phyloP scores from a whole-genome alignment of 1,140 invertebrate species.

The Apocrypta bakeri region DNA sequence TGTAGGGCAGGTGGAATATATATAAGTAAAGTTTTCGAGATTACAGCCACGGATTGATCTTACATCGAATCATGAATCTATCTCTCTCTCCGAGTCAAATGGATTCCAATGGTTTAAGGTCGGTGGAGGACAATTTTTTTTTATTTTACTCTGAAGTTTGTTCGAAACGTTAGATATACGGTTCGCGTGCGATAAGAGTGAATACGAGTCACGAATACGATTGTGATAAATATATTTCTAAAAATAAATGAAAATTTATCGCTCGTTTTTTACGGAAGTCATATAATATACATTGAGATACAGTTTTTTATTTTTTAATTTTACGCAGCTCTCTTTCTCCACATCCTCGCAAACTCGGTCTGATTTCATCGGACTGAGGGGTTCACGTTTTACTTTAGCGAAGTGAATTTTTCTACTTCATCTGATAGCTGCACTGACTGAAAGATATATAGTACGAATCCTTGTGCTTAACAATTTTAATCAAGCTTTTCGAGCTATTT shows the following conservation, averaged over 20 bases:
- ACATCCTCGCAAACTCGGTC: too few species aligned
- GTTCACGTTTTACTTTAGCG: slow-evolving; percentile 12
- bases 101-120: neutral
- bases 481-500: neutral
- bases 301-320: too few species aligned
- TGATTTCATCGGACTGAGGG: too few species aligned
- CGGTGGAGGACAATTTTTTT: neutral
- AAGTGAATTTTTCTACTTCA: slow-evolving; percentile 16
- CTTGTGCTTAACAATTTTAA: slow-evolving; percentile 9
- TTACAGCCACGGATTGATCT: neutral
- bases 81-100: neutral
- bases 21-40: neutral
- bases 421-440: slow-evolving; percentile 7
- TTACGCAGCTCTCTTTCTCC: too few species aligned
- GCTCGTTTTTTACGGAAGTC: too few species aligned
- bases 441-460: neutral
- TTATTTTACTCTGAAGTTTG: neutral
- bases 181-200: too few species aligned
- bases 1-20: neutral
- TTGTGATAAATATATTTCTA: too few species aligned
- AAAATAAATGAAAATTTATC: too few species aligned
- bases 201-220: too few species aligned
- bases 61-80: neutral
- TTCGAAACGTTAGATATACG: neutral
- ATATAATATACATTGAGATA: too few species aligned